Evolutionary conservation across 2,797 vertebrate species (phyloP).

Genomic region (Onychomys leucogaster): DNA sequence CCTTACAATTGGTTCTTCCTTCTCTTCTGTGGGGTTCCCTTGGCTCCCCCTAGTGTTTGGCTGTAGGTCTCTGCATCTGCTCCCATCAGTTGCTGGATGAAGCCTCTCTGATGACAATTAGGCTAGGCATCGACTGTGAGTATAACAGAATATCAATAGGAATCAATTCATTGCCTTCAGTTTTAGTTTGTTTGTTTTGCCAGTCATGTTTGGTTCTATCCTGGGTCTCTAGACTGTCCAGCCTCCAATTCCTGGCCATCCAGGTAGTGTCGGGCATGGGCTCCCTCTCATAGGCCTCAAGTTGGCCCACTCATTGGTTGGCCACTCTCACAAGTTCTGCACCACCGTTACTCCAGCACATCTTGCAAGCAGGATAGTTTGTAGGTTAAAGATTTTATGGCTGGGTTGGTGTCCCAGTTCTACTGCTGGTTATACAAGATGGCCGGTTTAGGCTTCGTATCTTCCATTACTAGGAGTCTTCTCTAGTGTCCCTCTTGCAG

Average conservation of each 20-base stretch:
- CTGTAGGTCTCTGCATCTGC: neutral
- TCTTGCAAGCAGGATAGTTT: neutral
- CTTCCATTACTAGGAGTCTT: neutral
- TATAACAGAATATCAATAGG: neutral
- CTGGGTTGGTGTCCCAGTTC: neutral
- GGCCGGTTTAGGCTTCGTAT: neutral
- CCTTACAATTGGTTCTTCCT: too few species aligned
- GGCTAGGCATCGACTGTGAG: neutral
- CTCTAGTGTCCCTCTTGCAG: neutral
- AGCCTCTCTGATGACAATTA: neutral
- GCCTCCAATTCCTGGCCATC: neutral
- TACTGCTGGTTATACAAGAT: neutral
- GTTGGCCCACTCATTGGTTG: neutral
- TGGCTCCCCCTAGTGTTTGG: neutral
- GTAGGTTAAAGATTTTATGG: neutral
- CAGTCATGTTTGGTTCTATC: neutral
- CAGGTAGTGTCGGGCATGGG: too few species aligned
- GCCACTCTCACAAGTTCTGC: neutral
- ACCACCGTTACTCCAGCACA: neutral
- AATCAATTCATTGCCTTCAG: neutral
- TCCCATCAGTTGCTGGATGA: neutral
- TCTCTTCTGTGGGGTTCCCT: neutral
- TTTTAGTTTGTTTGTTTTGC: neutral
- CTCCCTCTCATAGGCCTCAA: neutral
- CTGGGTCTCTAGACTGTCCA: neutral